phyloP scores from a whole-genome alignment of 2,888 invertebrate species.

The Troides oblongomaculatus region DNA sequence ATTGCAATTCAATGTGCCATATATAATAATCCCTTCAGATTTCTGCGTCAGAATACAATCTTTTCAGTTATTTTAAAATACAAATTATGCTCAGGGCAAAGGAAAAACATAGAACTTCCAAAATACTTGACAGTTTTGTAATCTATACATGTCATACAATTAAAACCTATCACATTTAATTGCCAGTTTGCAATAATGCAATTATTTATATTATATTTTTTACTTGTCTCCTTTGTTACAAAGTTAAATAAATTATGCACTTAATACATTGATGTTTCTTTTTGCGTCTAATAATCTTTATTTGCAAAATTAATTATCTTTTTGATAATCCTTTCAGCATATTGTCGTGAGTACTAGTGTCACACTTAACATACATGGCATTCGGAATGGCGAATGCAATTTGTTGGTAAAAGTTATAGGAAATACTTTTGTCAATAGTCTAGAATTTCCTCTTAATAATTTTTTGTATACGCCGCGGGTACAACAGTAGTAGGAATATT shows the following conservation, averaged over 20 bases:
- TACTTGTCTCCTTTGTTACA: neutral
- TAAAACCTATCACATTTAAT: neutral
- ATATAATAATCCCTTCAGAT: slow-evolving; percentile 3
- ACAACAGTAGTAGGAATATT: too few species aligned
- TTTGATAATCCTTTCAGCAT: too few species aligned
- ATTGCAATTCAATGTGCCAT: slow-evolving; percentile 15
- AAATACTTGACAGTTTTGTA: slow-evolving; percentile 23
- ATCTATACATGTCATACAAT: neutral
- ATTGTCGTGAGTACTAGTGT: too few species aligned
- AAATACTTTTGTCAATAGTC: too few species aligned
- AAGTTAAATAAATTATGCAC: neutral
- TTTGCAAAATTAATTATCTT: neutral
- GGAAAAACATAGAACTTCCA: slow-evolving; percentile 11
- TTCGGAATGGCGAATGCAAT: too few species aligned
- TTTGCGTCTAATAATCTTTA: neutral
- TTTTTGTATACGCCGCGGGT: too few species aligned
- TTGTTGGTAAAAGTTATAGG: too few species aligned
- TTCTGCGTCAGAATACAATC: neutral
- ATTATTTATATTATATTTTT: neutral
- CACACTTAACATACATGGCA: too few species aligned
- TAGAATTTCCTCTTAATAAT: too few species aligned
- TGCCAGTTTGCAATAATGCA: neutral
- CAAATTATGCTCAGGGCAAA: neutral
- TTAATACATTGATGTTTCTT: neutral
- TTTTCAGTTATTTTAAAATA: neutral